phyloP scores from a whole-genome alignment of 2,797 vertebrate species.

The Pseudomugil tenellus region DNA sequence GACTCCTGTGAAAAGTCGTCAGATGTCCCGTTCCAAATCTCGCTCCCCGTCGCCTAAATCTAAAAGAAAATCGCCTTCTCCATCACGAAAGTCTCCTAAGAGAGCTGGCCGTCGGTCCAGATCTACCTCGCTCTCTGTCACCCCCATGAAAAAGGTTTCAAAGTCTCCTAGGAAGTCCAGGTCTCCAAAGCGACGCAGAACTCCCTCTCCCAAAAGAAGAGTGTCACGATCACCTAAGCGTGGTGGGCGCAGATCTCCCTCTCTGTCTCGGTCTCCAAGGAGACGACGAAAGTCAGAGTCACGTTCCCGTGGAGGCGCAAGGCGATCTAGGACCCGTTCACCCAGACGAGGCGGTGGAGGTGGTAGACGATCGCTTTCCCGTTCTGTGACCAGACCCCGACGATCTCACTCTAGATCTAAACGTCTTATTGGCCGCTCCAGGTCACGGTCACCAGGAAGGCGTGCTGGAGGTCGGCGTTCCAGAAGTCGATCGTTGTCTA shows the following conservation, averaged over 20 bases:
- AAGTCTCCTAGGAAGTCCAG: slow-evolving; percentile 68
- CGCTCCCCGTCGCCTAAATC: slow-evolving; percentile 64
- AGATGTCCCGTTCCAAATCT: slow-evolving; percentile 53
- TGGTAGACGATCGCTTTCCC: slow-evolving; percentile 70
- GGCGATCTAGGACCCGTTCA: slow-evolving; percentile 78
- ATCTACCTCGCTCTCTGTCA: slow-evolving; percentile 71
- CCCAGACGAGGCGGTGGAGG: slow-evolving; percentile 60
- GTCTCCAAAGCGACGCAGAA: slow-evolving; percentile 66
- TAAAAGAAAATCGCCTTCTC: slow-evolving; percentile 53
- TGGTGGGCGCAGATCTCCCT: slow-evolving; percentile 64
- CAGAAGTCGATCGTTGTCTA: slow-evolving; percentile 76
- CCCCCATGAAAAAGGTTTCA: slow-evolving; percentile 67
- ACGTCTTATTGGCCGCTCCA: slow-evolving; percentile 70
- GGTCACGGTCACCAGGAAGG: slow-evolving; percentile 70
- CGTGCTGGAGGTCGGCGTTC: slow-evolving; percentile 78
- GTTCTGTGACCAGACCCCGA: slow-evolving; percentile 58
- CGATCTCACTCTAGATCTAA: slow-evolving; percentile 78
- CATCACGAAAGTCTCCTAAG: slow-evolving; percentile 55
- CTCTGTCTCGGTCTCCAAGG: slow-evolving; percentile 70
- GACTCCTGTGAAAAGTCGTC: slow-evolving; percentile 41
- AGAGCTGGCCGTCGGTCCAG: slow-evolving; percentile 54
- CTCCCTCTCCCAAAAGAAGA: slow-evolving; percentile 70
- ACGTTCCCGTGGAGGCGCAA: slow-evolving; percentile 62
- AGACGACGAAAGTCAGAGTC: slow-evolving; percentile 71
- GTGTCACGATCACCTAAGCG: slow-evolving; percentile 71